Evolutionary conservation across 2,113 vertebrate genomes (phyloP).

Genomic region (Aviceda subcristata): DNA sequence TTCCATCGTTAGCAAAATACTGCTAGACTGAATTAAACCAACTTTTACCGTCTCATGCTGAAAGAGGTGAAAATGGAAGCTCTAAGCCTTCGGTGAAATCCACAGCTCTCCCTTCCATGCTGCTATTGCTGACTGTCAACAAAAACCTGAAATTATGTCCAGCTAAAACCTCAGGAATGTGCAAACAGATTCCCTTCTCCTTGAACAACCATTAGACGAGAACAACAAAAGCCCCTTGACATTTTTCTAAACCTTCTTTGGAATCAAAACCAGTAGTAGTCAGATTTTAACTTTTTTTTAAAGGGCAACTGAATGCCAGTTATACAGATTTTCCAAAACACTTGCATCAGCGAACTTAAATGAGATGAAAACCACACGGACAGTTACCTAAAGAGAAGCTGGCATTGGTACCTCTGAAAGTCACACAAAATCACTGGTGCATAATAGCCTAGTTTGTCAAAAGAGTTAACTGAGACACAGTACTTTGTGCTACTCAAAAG

Average conservation of each 20-base stretch:
- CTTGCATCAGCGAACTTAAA: fast-evolving
- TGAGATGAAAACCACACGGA: fast-evolving
- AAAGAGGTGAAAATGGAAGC: background rate
- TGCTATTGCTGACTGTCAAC: background rate
- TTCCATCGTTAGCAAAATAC: background rate
- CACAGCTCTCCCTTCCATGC: background rate
- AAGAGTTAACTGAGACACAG: background rate
- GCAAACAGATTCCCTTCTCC: background rate
- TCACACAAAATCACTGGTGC: background rate
- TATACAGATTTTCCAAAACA: background rate
- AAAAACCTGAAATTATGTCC: background rate
- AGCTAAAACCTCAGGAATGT: background rate
- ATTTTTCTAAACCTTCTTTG: background rate
- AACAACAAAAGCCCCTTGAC: background rate
- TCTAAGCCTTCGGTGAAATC: background rate
- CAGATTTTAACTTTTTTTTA: background rate
- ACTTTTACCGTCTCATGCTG: fast-evolving
- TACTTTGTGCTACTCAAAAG: background rate
- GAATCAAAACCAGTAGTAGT: background rate
- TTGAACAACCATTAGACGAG: background rate
- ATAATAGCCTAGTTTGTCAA: background rate
- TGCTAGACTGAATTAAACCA: background rate
- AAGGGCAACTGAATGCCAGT: background rate
- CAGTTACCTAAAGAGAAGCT: background rate
- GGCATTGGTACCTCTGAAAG: background rate